phyloP scores from a whole-genome alignment of 2,888 invertebrate genomes.

The Synergus itoensis region DNA sequence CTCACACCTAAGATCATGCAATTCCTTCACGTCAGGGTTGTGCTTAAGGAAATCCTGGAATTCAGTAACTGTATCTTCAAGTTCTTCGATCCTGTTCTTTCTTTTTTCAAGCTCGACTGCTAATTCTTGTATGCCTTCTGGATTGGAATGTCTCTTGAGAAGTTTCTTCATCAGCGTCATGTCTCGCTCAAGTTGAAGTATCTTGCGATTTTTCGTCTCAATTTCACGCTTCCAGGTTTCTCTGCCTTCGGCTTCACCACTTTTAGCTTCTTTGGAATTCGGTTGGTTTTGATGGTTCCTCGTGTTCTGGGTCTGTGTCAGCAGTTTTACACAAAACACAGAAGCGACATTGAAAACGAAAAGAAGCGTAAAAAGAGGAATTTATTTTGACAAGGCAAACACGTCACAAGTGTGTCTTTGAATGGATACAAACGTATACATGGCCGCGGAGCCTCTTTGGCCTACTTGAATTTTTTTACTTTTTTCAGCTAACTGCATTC shows the following conservation, averaged over 20 bases:
- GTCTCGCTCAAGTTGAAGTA: constrained; percentile 80
- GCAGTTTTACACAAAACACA: constrained; percentile 23
- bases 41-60: constrained; percentile 79
- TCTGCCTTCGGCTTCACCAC: constrained; percentile 44
- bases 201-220: constrained; percentile 79
- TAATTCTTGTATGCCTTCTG: constrained; percentile 79
- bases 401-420: constrained; percentile 54
- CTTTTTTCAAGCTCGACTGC: constrained; percentile 70
- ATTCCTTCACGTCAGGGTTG: constrained; percentile 77
- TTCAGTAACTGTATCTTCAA: constrained; percentile 85
- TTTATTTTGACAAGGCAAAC: constrained; percentile 24
- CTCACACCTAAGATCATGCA: constrained; percentile 69
- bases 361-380: constrained; percentile 31
- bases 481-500: constrained; percentile 26
- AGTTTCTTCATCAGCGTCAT: constrained; percentile 79
- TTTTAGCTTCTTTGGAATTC: constrained; percentile 27
- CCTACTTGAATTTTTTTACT: constrained; percentile 24
- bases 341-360: neutral
- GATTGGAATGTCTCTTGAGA: constrained; percentile 78
- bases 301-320: constrained; percentile 2
- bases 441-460: constrained; percentile 3
- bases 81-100: constrained; percentile 83
- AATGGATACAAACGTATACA: constrained; percentile 52
- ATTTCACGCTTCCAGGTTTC: constrained; percentile 71
- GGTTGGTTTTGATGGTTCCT: constrained; percentile 13